Evolutionary conservation across 2,797 vertebrate genomes (phyloP), one percentile per base, ranked within the genome.

Genomic region (Notoglanidium macrostoma): DNA sequence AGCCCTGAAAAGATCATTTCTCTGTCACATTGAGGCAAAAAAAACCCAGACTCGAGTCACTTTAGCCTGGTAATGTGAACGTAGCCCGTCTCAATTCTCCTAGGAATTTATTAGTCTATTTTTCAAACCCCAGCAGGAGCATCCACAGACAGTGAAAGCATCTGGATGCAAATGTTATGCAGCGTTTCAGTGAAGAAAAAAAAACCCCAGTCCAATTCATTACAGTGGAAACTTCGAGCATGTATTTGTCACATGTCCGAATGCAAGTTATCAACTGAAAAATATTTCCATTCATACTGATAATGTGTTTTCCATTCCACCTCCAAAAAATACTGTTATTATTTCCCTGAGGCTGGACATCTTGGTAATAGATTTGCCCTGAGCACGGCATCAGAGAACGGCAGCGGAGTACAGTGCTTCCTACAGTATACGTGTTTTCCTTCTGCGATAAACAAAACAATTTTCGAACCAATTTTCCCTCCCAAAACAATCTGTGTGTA

Each of bases 391-490:
- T 87, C 73, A 55, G 35, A 87, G 87, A 63, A 83, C 46, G 61
- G 85, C 74, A 67, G 15, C 55, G 5, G 44, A 40, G 85, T 84
- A 86, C 86, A 59, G 82, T 54, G 54, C 76, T 76, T 85, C 87
- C 80, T 82, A 87, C 80, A 80, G 87, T 89, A 88, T 80, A 73
- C 72, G 6, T 87, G 82, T 89, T 88, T 85, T 89, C 83, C 87
- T 88, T 90, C 83, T 87, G 87, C 87, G 87, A 86, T 89, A 91
- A 90, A 88, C 87, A 90, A 92, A 90, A 89, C 89, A 90, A 91
- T 91, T 91, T 91, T 91, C 90, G 67, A 91, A 90, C 89, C 89
- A 90, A 90, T 91, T 89, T 88, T 84, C 87, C 85, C 86, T 87
- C 87, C 86, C 78, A 84, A 89, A 92, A 91, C 90, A 90, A 88